These are phyloP conservation scores for Macroteleia sp. DNA, from an alignment of 2,888 invertebrate genomes.

Conservation along the genomic window DNA sequence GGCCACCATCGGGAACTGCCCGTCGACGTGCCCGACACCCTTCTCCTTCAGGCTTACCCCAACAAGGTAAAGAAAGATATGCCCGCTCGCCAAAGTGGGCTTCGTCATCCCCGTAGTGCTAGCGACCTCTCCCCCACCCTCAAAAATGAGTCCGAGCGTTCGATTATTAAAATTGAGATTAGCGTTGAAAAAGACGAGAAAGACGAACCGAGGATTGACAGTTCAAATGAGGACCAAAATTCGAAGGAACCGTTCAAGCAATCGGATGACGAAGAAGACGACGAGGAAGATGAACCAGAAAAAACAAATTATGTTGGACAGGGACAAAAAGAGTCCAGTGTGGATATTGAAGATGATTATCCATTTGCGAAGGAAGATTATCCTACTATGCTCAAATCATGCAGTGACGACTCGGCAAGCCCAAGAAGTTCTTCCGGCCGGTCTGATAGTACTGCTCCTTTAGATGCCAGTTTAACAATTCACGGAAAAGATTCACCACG, in stretches of 20 bases:
- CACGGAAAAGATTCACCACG: constrained; percentile 73
- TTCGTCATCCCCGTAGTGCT: constrained; percentile 79
- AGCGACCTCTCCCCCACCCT: constrained; percentile 79
- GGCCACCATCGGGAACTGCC: constrained; percentile 99
- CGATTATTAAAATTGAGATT: constrained; percentile 85
- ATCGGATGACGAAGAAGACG: constrained; percentile 71
- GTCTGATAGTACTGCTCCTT: constrained; percentile 80
- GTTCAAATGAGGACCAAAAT: constrained; percentile 37
- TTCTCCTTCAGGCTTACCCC: constrained; percentile 83
- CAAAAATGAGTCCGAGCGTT: constrained; percentile 78
- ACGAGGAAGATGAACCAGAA: constrained; percentile 59
- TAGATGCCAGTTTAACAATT: constrained; percentile 76
- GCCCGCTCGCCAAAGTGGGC: constrained; percentile 70
- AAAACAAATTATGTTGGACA: no score
- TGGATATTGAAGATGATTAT: constrained; percentile 82
- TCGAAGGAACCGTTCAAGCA: constrained; percentile 70
- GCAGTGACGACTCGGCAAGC: constrained; percentile 82
- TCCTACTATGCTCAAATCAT: constrained; percentile 82
- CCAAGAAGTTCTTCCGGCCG: constrained; percentile 81
- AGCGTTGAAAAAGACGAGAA: constrained; percentile 75
- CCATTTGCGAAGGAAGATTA: constrained; percentile 83
- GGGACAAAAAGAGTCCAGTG: constrained; percentile 77
- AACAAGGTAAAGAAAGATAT: constrained; percentile 82
- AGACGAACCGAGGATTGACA: constrained; percentile 30
- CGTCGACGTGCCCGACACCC: constrained; percentile 96